Conservation (phyloP, 2,888 invertebrate genomes). For the Amblyjoppa fuscipennis region DNA sequence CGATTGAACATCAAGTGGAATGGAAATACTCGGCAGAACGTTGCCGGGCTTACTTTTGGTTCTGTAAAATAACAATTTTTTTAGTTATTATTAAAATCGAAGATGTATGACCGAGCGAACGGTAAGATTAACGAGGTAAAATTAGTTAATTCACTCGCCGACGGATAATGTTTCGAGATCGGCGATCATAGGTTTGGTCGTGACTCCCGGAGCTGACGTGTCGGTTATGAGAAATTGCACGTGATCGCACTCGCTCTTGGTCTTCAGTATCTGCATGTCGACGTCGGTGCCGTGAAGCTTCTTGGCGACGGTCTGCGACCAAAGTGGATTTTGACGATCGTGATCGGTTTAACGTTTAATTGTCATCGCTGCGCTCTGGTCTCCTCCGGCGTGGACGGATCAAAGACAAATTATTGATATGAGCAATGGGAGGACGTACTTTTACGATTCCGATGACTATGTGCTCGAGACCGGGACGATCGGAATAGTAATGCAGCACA, state of each 20-base stretch:
- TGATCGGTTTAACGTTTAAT: conserved; percentile 7
- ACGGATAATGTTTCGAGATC: conserved; percentile 91
- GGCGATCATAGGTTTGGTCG: conserved; percentile 89
- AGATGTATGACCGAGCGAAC: background rate
- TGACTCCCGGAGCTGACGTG: conserved; percentile 89
- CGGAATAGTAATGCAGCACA: conserved; percentile 98
- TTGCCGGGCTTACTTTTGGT: conserved; percentile 95
- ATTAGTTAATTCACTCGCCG: conserved; percentile 85
- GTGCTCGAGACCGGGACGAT: conserved; percentile 96
- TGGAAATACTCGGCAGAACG: conserved; percentile 97
- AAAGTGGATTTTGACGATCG: conserved; percentile 17
- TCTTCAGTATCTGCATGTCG: conserved; percentile 95
- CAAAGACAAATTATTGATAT: background rate
- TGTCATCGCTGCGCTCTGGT: background rate
- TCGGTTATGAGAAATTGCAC: conserved; percentile 97
- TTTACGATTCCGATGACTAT: conserved; percentile 99
- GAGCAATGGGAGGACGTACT: conserved; percentile 86
- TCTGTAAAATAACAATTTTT: conserved; percentile 86
- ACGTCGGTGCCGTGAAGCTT: conserved; percentile 97
- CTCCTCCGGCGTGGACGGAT: background rate
- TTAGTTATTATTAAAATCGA: background rate
- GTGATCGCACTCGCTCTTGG: conserved; percentile 95
- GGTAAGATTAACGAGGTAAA: background rate
- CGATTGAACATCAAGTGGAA: conserved; percentile 98
- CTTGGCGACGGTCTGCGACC: conserved; percentile 93